Conservation (phyloP, 30 jellyfish, hydroid and myxozoan species). For the Aurelia aurita region DNA sequence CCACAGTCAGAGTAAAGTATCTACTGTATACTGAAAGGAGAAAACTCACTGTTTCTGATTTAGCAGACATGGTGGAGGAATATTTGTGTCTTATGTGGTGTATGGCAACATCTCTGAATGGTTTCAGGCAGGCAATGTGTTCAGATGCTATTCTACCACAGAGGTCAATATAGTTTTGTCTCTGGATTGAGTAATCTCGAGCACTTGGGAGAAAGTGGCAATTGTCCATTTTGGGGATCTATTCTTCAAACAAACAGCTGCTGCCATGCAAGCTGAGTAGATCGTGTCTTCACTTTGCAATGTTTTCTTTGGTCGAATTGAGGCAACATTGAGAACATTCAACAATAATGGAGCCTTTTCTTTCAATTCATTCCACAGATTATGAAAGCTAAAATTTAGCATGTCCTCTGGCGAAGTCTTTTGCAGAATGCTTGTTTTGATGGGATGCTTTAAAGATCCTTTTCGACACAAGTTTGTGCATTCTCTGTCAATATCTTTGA, state of each 20-base stretch:
- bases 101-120: neutral
- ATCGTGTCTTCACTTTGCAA: too few relatives aligned
- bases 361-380: slow-evolving; percentile 7
- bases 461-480: neutral
- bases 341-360: neutral
- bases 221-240: neutral
- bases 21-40: too few relatives aligned
- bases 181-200: neutral
- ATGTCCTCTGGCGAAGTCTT: slow-evolving; percentile 2
- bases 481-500: slow-evolving; percentile 10
- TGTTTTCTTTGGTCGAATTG: neutral
- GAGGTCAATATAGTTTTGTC: slow-evolving; percentile 11
- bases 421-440: slow-evolving; percentile 7
- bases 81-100: neutral
- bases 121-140: neutral
- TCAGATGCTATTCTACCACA: neutral
- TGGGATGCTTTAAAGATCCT: neutral
- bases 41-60: neutral
- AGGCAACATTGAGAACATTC: slow-evolving; percentile 14
- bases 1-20: too few relatives aligned
- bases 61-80: neutral
- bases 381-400: slow-evolving; percentile 1
- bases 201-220: slow-evolving; percentile 17
- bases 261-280: too few relatives aligned
- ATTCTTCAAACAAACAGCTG: too few relatives aligned